Evolutionary conservation across 2,888 invertebrate genomes (phyloP).

Genomic region (Ceramica pisi): DNA sequence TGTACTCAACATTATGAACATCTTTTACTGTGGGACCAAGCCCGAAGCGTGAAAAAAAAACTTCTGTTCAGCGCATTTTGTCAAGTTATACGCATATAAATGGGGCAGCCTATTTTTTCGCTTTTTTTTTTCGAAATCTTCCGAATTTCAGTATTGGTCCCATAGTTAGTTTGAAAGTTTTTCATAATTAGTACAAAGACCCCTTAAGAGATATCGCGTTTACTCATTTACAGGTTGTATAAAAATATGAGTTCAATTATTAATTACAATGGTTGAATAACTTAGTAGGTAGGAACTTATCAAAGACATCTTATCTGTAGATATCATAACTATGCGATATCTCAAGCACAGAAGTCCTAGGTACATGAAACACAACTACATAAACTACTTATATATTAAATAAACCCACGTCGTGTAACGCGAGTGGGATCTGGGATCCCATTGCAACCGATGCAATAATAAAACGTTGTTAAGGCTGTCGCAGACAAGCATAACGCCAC

Average conservation of each 20-base stretch:
- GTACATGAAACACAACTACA: not conserved
- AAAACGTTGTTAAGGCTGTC: not conserved
- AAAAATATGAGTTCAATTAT: not conserved
- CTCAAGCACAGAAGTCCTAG: conserved; percentile 1
- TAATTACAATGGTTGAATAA: not conserved
- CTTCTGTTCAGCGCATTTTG: too few relatives aligned
- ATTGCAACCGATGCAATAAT: conserved; percentile 23
- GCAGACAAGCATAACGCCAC: not conserved
- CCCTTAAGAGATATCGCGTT: too few relatives aligned
- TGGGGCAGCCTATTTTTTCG: too few relatives aligned
- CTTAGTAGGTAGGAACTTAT: not conserved
- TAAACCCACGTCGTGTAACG: not conserved
- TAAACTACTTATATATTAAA: not conserved
- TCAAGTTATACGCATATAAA: too few relatives aligned
- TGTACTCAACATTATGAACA: too few relatives aligned
- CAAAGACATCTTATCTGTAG: not conserved
- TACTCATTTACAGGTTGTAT: not conserved
- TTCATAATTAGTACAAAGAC: too few relatives aligned
- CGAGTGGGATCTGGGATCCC: not conserved
- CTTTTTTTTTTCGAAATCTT: too few relatives aligned
- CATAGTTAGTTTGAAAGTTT: too few relatives aligned
- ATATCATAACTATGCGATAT: conserved; percentile 26
- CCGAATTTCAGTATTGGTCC: too few relatives aligned
- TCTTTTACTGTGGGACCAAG: too few relatives aligned
- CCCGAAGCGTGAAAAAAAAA: too few relatives aligned